Conservation (phyloP, 1,140 invertebrate genomes). For the Drosophila yakuba region DNA sequence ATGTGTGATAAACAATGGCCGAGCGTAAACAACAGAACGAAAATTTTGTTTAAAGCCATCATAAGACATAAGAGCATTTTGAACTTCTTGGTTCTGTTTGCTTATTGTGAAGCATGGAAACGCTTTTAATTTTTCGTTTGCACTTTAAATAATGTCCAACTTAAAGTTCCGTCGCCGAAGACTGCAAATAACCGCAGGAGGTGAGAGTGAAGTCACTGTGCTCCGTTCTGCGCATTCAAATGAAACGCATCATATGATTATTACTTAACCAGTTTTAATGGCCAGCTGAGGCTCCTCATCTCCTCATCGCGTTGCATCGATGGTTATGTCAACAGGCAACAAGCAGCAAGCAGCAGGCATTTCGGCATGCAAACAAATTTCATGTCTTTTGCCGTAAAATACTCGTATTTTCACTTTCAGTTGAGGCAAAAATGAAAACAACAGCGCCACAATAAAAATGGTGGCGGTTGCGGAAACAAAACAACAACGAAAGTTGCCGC, state of each 20-base stretch:
- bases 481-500: constrained; percentile 69
- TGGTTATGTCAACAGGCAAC: constrained; percentile 63
- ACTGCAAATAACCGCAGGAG: neutral
- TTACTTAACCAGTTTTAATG: constrained; percentile 54
- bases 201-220: constrained; percentile 14
- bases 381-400: constrained; percentile 46
- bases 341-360: constrained; percentile 22
- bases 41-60: constrained; percentile 23
- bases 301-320: constrained; percentile 30
- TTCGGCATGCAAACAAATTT: constrained; percentile 54
- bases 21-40: constrained; percentile 33
- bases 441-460: constrained; percentile 39
- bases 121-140: constrained; percentile 44
- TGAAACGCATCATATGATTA: constrained; percentile 36
- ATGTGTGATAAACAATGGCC: constrained; percentile 39
- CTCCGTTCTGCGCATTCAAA: constrained; percentile 37
- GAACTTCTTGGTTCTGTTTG: constrained; percentile 39
- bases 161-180: constrained; percentile 10
- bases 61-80: neutral
- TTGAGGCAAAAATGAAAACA: constrained; percentile 56
- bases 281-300: constrained; percentile 26
- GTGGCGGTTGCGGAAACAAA: constrained; percentile 74
- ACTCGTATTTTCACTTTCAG: constrained; percentile 73
- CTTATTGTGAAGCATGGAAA: constrained; percentile 43
- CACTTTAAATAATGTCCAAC: constrained; percentile 22